Percentiles rank a stretch among this genome's conserved stretches.
These are phyloP conservation scores for Scolopax mira DNA, from an alignment of 2,113 vertebrate genomes.

Conservation along the genomic window DNA sequence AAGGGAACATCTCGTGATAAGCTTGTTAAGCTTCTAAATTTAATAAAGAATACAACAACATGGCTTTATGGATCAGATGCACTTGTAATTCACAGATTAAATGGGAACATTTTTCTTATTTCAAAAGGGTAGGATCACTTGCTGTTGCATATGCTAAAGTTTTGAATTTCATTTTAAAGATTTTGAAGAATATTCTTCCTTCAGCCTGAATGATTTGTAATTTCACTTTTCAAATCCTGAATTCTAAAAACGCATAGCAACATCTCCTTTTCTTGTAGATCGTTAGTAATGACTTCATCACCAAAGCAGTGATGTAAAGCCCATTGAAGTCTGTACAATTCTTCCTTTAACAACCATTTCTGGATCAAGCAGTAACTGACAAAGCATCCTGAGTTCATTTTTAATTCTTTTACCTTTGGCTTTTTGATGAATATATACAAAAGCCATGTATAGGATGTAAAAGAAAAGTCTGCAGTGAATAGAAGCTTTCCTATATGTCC, in stretches of 20 bases:
- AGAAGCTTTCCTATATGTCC: background rate
- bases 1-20: slow-evolving; percentile 2
- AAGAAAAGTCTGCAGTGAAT: background rate
- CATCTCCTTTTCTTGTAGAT: background rate
- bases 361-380: background rate
- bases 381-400: background rate
- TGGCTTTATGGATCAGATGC: background rate
- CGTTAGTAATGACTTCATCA: background rate
- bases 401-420: background rate
- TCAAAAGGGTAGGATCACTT: background rate
- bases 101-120: background rate
- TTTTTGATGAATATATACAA: background rate
- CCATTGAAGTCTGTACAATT: background rate
- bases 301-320: background rate
- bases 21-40: slow-evolving; percentile 12
- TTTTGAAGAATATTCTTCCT: background rate
- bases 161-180: background rate
- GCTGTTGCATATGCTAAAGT: background rate
- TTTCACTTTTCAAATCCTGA: background rate
- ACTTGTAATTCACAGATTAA: slow-evolving; percentile 20
- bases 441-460: background rate
- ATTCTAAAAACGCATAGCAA: background rate
- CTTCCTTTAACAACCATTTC: background rate
- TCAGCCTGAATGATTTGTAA: slow-evolving; percentile 2
- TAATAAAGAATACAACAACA: slow-evolving; percentile 12